Percentiles rank a stretch among this genome's conserved stretches.
Conservation (phyloP, 2,888 invertebrate species). For the Iselma pallidipennis region DNA sequence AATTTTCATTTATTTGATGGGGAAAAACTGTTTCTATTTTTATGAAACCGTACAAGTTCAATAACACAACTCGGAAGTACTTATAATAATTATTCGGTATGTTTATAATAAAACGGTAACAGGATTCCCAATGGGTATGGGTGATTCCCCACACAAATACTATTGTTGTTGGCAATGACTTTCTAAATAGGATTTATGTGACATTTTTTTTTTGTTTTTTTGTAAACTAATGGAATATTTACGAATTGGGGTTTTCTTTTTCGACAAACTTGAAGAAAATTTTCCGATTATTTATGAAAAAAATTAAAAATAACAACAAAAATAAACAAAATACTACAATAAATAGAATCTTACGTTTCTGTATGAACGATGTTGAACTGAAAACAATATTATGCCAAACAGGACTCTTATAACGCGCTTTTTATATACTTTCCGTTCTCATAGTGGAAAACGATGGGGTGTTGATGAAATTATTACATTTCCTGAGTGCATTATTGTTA, state of each 20-base stretch:
- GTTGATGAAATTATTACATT: background rate
- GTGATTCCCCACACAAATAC: constrained; percentile 17
- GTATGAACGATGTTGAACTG: background rate
- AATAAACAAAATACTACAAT: background rate
- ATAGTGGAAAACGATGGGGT: background rate
- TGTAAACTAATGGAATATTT: too few relatives aligned
- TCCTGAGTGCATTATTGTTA: background rate
- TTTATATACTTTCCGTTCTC: background rate
- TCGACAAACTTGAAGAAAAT: too few relatives aligned
- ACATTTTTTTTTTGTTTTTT: too few relatives aligned
- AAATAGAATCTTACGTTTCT: background rate
- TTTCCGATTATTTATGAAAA: too few relatives aligned
- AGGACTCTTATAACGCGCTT: background rate
- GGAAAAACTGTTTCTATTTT: background rate
- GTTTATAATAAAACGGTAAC: too few relatives aligned
- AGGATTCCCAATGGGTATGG: too few relatives aligned
- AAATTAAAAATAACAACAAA: background rate
- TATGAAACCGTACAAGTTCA: background rate
- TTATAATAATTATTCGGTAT: too few relatives aligned
- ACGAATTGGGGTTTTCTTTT: too few relatives aligned
- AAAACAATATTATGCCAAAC: background rate
- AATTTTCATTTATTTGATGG: background rate
- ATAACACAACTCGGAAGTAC: constrained; percentile 14
- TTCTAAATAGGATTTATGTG: constrained; percentile 15
- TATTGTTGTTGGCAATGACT: constrained; percentile 23